Evolutionary conservation across 1,140 invertebrate genomes (phyloP).

Genomic region (Centruroides sculpturatus): DNA sequence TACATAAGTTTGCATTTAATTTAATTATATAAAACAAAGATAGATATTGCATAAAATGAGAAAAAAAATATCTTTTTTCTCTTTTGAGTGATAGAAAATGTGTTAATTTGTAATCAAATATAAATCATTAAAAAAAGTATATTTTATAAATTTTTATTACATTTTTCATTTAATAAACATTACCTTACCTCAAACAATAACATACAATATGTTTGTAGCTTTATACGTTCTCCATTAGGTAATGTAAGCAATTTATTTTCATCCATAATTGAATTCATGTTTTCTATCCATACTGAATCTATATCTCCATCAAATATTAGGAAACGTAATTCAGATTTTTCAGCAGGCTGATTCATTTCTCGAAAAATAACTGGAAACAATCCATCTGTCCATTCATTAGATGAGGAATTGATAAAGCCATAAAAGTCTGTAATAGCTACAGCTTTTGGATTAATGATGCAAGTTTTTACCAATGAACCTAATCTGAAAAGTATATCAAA

Average conservation of each 20-base stretch:
- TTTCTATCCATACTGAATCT: slow-evolving; percentile 85
- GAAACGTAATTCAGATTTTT: slow-evolving; percentile 54
- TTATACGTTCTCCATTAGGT: slow-evolving; percentile 77
- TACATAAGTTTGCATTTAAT: no score
- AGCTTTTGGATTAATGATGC: slow-evolving; percentile 39
- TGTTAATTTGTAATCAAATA: no score
- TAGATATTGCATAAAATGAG: no score
- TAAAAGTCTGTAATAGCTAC: slow-evolving; percentile 76
- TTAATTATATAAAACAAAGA: no score
- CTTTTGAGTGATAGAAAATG: no score
- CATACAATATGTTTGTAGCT: slow-evolving; percentile 61
- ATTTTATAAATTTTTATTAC: no score
- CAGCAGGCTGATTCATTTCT: slow-evolving; percentile 64
- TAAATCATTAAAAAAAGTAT: no score
- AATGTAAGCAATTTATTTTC: slow-evolving; percentile 78
- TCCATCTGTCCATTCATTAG: slow-evolving; percentile 83
- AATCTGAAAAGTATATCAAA: background rate
- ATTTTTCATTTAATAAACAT: background rate
- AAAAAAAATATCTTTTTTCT: no score
- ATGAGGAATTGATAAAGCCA: slow-evolving; percentile 66
- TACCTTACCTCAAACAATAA: slow-evolving; percentile 63
- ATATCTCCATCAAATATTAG: slow-evolving; percentile 87
- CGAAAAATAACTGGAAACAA: slow-evolving; percentile 77
- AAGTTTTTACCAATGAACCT: background rate
- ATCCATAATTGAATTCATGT: slow-evolving; percentile 94